Base-by-base conservation (phyloP, 2,113 vertebrate genomes). In the Pelecanus crispus region DNA sequence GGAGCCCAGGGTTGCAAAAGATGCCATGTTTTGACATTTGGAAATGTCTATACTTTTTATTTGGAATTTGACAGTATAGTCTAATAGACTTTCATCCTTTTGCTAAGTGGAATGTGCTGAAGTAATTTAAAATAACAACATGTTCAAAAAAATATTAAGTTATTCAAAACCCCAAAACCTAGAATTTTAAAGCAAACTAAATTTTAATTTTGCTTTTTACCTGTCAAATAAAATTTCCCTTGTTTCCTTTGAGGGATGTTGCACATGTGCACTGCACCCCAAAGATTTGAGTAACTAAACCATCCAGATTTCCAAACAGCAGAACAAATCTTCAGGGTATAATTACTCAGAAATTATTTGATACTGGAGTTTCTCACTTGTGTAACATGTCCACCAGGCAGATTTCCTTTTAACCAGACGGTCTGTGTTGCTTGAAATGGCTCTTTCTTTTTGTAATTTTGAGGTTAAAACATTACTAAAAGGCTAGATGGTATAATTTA, bases 401-500 rank as follows among this genome's bases (percentile, higher is more conserved):
- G 13, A 59, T 62, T 44, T 66, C 45, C 75, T 81, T 91, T 88
- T 90, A 79, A 72, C 72, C 36, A 50, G 80, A 63, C 67, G 17
- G 44, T 59, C 45, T 53, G 21, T 63, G 71, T 86, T 94, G 31
- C n/a, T 94, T 82, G 53, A 61, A 89, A 72, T 45, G 32, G 2
- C 52, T 52, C 71, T 44, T 31, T 53, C 49, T 85, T 63, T 56
- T 92, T 74, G 71, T 77, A 74, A 61, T 94, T 95, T 90, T 90
- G 84, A 72, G 52, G 65, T 66, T 73, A 70, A 96, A 96, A 38
- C 36, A 68, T 97, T 68, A 61, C 68, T 62, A 59, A 93, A 95
- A 91, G 74, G 74, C 94, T 90, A 86, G 71, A 72, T 95, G 38
- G 62, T 38, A 67, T 91, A 81, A 58, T 94, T 96, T 90, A 47